Percentiles rank a stretch among this genome's conserved stretches.
phyloP scores from a whole-genome alignment of 2,888 invertebrate species.

The Anoplius nigerrimus region DNA sequence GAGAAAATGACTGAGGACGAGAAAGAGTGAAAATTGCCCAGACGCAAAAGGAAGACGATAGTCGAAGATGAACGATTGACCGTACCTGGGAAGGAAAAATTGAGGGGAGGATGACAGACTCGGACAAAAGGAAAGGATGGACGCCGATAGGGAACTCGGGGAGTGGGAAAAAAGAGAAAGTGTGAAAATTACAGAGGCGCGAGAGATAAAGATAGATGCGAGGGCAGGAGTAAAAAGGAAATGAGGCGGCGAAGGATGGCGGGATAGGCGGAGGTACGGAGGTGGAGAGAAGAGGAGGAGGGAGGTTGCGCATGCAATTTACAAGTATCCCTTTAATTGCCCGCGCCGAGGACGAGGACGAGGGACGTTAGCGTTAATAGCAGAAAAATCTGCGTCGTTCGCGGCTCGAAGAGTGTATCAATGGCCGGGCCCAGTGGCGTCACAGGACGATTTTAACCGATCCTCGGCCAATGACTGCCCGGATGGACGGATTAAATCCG shows the following conservation, averaged over 20 bases:
- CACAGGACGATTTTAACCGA: too few relatives aligned
- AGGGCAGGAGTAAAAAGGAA: constrained; percentile 40
- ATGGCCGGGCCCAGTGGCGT: too few relatives aligned
- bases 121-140: neutral
- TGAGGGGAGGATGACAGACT: too few relatives aligned
- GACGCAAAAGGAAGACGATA: too few relatives aligned
- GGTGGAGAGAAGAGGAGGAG: constrained; percentile 12
- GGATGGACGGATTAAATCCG: too few relatives aligned
- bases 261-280: neutral
- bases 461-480: too few relatives aligned
- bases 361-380: neutral
- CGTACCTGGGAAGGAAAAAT: too few relatives aligned
- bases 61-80: too few relatives aligned
- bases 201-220: constrained; percentile 36
- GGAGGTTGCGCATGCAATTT: constrained; percentile 52
- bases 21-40: too few relatives aligned
- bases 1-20: too few relatives aligned
- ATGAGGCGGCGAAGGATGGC: constrained; percentile 31
- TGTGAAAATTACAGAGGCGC: neutral
- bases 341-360: constrained; percentile 22
- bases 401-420: neutral
- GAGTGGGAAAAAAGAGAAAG: neutral
- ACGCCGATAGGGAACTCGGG: neutral
- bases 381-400: neutral
- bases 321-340: constrained; percentile 61